A percentile compares a stretch with the other conserved stretches of the same genome.
Conservation (phyloP, 2,113 vertebrate genomes). For the Bubo bubo region DNA sequence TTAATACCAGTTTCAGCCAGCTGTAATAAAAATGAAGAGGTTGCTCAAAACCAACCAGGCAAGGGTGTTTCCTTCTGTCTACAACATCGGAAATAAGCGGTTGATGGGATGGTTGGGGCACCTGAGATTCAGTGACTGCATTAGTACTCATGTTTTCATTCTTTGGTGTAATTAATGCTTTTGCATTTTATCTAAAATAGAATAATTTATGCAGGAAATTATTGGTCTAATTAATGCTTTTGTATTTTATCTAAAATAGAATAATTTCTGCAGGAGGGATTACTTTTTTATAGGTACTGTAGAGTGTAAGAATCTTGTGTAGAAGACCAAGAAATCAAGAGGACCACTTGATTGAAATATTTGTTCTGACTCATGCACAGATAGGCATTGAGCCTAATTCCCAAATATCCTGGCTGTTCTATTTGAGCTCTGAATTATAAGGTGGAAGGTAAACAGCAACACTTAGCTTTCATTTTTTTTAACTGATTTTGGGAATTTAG, state of each 20-base stretch:
- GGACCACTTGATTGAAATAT: background rate
- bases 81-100: accelerated
- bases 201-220: background rate
- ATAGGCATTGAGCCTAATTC: background rate
- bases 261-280: background rate
- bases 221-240: background rate
- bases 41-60: background rate
- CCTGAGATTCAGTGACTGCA: background rate
- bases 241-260: background rate
- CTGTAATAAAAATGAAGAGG: background rate
- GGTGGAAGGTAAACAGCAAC: background rate
- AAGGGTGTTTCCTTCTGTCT: background rate
- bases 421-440: background rate
- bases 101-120: background rate
- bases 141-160: background rate
- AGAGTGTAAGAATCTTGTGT: background rate
- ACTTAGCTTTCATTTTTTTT: background rate
- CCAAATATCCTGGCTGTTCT: background rate
- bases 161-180: background rate
- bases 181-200: background rate
- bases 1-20: background rate
- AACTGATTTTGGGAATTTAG: background rate
- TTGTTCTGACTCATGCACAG: background rate
- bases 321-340: background rate
- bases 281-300: background rate